Conservation (phyloP, 2,888 invertebrate species). For the Apotomis turbidana region DNA sequence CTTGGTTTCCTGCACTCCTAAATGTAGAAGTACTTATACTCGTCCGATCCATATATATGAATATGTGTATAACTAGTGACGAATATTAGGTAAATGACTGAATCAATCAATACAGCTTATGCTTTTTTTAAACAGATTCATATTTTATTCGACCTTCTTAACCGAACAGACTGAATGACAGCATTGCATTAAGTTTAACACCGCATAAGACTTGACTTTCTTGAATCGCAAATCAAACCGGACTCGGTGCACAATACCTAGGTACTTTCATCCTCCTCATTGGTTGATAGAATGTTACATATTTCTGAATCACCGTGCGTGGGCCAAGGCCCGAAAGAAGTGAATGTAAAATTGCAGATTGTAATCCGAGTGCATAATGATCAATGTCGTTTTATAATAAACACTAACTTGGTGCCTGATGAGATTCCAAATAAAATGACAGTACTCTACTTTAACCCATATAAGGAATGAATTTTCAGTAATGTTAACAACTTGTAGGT, state of each 20-base stretch:
- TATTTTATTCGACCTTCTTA: constrained; percentile 8
- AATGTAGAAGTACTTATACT: too few species aligned
- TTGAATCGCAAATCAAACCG: constrained; percentile 51
- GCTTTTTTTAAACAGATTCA: neutral
- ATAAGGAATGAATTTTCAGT: too few species aligned
- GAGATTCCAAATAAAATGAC: too few species aligned
- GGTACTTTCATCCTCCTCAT: constrained; percentile 76
- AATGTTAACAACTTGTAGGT: too few species aligned
- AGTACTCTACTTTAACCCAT: too few species aligned
- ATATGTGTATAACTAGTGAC: too few species aligned
- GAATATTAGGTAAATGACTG: too few species aligned
- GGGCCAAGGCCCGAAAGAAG: constrained; percentile 74
- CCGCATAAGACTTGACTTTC: constrained; percentile 28
- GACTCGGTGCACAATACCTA: constrained; percentile 63
- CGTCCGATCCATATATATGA: too few species aligned
- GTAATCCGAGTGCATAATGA: constrained; percentile 52
- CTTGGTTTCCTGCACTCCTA: too few species aligned
- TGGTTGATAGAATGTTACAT: constrained; percentile 73
- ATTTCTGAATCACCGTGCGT: constrained; percentile 80
- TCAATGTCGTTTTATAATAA: constrained; percentile 23
- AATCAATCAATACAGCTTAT: neutral
- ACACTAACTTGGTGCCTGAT: neutral
- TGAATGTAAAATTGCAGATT: constrained; percentile 75
- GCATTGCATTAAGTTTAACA: constrained; percentile 28
- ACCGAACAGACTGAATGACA: neutral